phyloP scores from a whole-genome alignment of 2,888 invertebrate species.

The Caenorhabditis sp. region DNA sequence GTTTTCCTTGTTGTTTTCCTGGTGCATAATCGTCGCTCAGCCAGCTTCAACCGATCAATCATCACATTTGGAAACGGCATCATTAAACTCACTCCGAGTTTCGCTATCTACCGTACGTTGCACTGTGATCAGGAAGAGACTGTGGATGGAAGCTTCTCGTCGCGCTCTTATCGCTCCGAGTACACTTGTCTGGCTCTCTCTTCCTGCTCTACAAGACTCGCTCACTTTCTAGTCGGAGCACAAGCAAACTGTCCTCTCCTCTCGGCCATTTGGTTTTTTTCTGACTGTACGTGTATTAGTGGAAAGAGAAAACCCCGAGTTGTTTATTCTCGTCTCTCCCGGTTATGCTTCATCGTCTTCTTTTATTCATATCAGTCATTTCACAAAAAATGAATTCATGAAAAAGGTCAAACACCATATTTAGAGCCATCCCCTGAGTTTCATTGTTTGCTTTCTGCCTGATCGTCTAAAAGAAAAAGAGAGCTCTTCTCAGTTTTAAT shows the following conservation, averaged over 20 bases:
- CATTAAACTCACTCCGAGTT: conserved; percentile 13
- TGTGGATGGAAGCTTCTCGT: conserved; percentile 39
- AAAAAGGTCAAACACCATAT: conserved; percentile 28
- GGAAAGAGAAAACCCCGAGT: conserved; percentile 21
- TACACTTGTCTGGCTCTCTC: conserved; percentile 27
- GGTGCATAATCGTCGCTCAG: not conserved
- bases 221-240: conserved; percentile 8
- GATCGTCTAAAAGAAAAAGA: not conserved
- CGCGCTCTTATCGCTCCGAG: conserved; percentile 35
- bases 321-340: conserved; percentile 7
- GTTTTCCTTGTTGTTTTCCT: not conserved
- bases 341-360: not conserved
- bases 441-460: conserved; percentile 14
- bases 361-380: conserved; percentile 22
- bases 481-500: conserved; percentile 2
- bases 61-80: conserved; percentile 24
- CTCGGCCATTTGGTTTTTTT: conserved; percentile 39
- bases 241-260: conserved; percentile 38
- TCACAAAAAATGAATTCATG: not conserved
- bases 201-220: conserved; percentile 4
- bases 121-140: conserved; percentile 26
- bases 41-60: conserved; percentile 34
- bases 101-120: conserved; percentile 23
- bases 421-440: conserved; percentile 2
- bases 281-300: conserved; percentile 16